Conservation (phyloP, 1,140 invertebrate species). For the Ceratosolen solmsi region DNA sequence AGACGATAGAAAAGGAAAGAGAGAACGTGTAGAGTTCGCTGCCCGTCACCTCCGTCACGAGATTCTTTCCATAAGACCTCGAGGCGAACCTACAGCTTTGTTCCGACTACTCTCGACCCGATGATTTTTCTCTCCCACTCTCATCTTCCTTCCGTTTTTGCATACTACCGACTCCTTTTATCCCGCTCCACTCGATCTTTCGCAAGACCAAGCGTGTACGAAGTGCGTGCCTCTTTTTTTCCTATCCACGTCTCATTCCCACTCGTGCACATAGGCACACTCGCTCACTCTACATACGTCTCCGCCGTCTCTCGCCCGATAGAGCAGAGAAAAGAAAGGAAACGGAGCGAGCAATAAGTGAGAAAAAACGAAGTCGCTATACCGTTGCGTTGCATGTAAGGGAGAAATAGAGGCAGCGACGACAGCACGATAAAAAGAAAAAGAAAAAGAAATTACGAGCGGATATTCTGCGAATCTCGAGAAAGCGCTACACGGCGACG, state of each 20-base stretch:
- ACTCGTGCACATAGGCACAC: neutral
- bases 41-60: constrained; percentile 27
- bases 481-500: neutral
- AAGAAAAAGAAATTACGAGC: constrained; percentile 7
- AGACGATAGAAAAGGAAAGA: constrained; percentile 13
- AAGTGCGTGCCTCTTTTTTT: neutral
- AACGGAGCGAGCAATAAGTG: constrained; percentile 1
- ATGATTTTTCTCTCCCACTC: constrained; percentile 29
- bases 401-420: neutral
- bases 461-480: constrained; percentile 21
- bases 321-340: constrained; percentile 8
- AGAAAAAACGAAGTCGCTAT: neutral
- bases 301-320: neutral
- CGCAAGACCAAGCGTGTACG: neutral
- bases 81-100: constrained; percentile 34
- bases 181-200: neutral
- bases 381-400: neutral
- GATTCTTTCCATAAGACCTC: constrained; percentile 16
- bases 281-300: neutral
- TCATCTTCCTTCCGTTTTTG: constrained; percentile 38
- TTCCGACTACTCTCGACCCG: constrained; percentile 39
- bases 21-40: constrained; percentile 45
- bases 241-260: neutral
- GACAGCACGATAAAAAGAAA: neutral
- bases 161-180: neutral